A percentile compares a stretch with the other conserved stretches of the same genome.
phyloP scores from a whole-genome alignment of 2,113 vertebrate genomes.

The Thunnus thynnus region DNA sequence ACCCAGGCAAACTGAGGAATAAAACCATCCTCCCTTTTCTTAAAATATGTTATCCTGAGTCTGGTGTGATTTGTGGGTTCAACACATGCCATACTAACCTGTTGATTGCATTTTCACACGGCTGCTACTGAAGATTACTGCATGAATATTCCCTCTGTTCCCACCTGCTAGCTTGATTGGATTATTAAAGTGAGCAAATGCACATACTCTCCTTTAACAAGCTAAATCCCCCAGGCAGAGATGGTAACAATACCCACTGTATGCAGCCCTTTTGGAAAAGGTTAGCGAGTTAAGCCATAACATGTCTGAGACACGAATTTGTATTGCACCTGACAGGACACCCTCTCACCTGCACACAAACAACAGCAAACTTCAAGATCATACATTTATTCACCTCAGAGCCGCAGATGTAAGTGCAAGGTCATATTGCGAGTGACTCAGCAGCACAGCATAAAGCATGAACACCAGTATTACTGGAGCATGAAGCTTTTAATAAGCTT shows the following conservation, averaged over 20 bases:
- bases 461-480: conserved; percentile 30
- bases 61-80: too few species aligned
- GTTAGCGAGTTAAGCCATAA: neutral
- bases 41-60: too few species aligned
- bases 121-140: neutral
- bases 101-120: conserved; percentile 52
- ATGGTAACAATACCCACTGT: neutral
- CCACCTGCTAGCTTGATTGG: conserved; percentile 22
- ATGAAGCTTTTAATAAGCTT: conserved; percentile 61
- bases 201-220: conserved; percentile 2
- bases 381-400: conserved; percentile 2
- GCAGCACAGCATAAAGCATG: conserved; percentile 35
- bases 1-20: too few species aligned
- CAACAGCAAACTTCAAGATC: neutral
- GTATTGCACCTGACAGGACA: too few species aligned
- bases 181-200: conserved; percentile 36
- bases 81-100: conserved; percentile 15
- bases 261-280: neutral
- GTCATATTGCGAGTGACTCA: conserved; percentile 37
- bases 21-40: too few species aligned
- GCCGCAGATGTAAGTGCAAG: conserved; percentile 15
- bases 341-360: too few species aligned
- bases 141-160: conserved; percentile 33
- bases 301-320: too few species aligned
- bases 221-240: neutral